phyloP scores from a whole-genome alignment of 30 jellyfish, hydroid and myxozoan species.

The Clytia hemisphaerica region DNA sequence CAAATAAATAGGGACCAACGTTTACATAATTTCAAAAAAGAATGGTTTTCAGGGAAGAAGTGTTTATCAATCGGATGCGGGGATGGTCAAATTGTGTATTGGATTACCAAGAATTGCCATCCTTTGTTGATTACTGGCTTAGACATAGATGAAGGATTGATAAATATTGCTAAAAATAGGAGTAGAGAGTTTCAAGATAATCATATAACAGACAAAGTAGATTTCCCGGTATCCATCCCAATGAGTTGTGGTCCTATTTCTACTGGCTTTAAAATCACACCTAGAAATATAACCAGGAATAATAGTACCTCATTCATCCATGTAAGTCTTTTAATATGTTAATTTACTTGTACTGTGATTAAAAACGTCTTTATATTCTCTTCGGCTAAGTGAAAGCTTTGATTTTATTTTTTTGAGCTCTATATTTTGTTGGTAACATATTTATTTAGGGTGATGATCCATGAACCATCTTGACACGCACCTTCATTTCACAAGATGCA shows the following conservation, averaged over 20 bases:
- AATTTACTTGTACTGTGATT: too few relatives aligned
- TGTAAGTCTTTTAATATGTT: too few relatives aligned
- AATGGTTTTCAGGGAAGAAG: conserved; percentile 64
- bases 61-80: conserved; percentile 92
- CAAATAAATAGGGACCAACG: conserved; percentile 22
- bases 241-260: conserved; percentile 83
- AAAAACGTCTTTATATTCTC: too few relatives aligned
- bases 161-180: conserved; percentile 56
- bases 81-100: conserved; percentile 67
- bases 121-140: conserved; percentile 62
- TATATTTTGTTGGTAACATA: too few relatives aligned
- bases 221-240: conserved; percentile 66
- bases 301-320: too few relatives aligned
- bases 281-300: too few relatives aligned
- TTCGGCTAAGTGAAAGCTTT: too few relatives aligned
- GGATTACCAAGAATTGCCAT: conserved; percentile 58
- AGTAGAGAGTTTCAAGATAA: background rate
- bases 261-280: too few relatives aligned
- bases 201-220: background rate
- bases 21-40: background rate
- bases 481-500: too few relatives aligned
- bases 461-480: too few relatives aligned
- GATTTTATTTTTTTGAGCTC: too few relatives aligned
- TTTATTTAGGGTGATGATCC: too few relatives aligned
- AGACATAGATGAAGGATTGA: conserved; percentile 66